Evolutionary conservation across 2,113 vertebrate genomes (phyloP).

Genomic region (Erythrocercus mccallii): DNA sequence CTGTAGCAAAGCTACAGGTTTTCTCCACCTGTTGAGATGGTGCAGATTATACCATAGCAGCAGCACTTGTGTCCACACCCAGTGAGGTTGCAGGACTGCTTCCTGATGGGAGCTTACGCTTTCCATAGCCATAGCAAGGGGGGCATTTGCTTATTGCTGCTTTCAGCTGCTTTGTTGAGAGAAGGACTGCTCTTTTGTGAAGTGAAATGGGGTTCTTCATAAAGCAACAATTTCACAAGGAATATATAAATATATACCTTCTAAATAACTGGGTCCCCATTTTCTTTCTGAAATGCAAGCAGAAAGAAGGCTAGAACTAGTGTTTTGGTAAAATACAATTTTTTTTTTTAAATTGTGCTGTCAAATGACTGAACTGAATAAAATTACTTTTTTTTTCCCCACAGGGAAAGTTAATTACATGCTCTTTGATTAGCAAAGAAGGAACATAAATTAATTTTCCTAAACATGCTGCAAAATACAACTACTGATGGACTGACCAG

Average conservation of each 20-base stretch:
- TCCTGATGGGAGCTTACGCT: neutral
- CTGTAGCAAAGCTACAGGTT: neutral
- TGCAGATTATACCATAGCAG: neutral
- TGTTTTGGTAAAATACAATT: neutral
- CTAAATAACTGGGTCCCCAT: neutral
- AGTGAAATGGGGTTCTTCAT: neutral
- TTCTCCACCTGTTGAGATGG: neutral
- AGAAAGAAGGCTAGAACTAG: neutral
- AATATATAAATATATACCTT: neutral
- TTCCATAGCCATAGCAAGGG: neutral
- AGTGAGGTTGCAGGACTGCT: neutral
- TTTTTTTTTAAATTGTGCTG: neutral
- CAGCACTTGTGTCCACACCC: neutral
- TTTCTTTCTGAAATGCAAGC: conserved; percentile 42
- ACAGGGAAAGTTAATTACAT: neutral
- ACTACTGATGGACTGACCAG: neutral
- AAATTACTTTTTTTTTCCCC: neutral
- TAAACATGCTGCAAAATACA: neutral
- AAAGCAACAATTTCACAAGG: conserved; percentile 10
- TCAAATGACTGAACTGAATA: neutral
- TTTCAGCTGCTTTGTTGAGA: conserved; percentile 27
- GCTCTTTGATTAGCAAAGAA: neutral
- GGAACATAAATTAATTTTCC: neutral
- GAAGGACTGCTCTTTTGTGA: conserved; percentile 5
- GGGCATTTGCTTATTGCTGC: neutral